Evolutionary conservation across 2,113 vertebrate genomes (phyloP).

Genomic region (Cyprinodon tularosa): DNA sequence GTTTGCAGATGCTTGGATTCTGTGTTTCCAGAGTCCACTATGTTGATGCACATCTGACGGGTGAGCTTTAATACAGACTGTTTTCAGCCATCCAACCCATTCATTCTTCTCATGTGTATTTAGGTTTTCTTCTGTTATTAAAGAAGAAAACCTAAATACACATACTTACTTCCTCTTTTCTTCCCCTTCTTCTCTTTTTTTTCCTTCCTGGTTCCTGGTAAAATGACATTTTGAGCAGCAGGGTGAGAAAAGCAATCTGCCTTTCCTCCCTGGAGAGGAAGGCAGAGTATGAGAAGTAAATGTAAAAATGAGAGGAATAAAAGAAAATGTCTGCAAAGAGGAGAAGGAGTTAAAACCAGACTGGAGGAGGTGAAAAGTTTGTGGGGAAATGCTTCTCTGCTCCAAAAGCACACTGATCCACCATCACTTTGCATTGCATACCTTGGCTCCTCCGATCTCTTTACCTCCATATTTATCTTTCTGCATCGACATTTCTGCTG

Average conservation of each 20-base stretch:
- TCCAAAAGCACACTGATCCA: no score
- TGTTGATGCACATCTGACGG: no score
- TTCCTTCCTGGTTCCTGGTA: constrained; percentile 19
- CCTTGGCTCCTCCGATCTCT: not conserved
- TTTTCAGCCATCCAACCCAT: not conserved
- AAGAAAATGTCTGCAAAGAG: not conserved
- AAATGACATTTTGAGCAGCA: constrained; percentile 66
- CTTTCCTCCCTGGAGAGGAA: constrained; percentile 38
- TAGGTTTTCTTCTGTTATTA: not conserved
- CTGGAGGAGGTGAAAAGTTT: not conserved
- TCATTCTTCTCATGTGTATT: not conserved
- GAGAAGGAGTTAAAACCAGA: not conserved
- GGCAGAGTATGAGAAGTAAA: constrained; percentile 29
- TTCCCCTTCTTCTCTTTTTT: no score
- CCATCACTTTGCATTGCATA: no score
- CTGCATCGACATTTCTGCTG: no score
- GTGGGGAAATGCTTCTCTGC: not conserved
- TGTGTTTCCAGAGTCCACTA: no score
- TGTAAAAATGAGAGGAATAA: constrained; percentile 33
- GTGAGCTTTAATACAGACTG: not conserved
- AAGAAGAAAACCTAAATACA: no score
- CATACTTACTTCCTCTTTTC: not conserved
- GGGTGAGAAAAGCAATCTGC: constrained; percentile 69
- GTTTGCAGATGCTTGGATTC: no score
- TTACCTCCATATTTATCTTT: no score